Evolutionary conservation across 2,797 vertebrate genomes (phyloP).

Genomic region (Acestrorhynchus altus): DNA sequence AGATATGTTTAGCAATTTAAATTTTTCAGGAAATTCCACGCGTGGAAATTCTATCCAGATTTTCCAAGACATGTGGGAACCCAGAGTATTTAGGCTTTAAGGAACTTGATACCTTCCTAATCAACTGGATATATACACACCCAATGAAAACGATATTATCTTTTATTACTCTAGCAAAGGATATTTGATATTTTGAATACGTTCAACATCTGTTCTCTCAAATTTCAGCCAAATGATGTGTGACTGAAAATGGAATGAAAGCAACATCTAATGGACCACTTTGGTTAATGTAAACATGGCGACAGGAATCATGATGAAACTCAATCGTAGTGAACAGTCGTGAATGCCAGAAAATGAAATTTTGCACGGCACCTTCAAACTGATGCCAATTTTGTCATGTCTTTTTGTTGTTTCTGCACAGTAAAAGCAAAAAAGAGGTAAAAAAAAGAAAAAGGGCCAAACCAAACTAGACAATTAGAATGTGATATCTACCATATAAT

Average conservation of each 20-base stretch:
- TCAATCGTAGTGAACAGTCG: conserved; percentile 2
- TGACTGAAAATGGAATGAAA: conserved; percentile 24
- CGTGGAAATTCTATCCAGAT: no score
- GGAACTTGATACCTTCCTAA: no score
- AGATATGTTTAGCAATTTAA: no score
- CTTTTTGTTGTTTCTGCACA: conserved; percentile 50
- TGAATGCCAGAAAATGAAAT: conserved; percentile 41
- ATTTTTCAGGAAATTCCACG: no score
- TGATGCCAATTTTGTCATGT: conserved; percentile 44
- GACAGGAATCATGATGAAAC: conserved; percentile 11
- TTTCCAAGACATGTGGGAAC: no score
- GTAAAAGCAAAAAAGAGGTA: conserved; percentile 64
- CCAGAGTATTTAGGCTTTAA: no score
- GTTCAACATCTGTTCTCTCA: not conserved
- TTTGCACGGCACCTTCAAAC: conserved; percentile 43
- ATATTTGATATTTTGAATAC: not conserved
- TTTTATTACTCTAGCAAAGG: not conserved
- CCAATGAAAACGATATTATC: no score
- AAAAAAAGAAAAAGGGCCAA: conserved; percentile 73
- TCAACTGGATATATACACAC: no score
- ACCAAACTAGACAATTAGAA: conserved; percentile 84
- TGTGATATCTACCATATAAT: conserved; percentile 87
- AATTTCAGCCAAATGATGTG: conserved; percentile 29
- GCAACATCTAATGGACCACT: conserved; percentile 12
- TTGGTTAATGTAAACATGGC: not conserved